A percentile compares a stretch with the other conserved stretches of the same genome.
These are phyloP conservation scores for Dicrurus megarhynchus DNA, from an alignment of 2,113 vertebrate genomes.

Conservation along the genomic window DNA sequence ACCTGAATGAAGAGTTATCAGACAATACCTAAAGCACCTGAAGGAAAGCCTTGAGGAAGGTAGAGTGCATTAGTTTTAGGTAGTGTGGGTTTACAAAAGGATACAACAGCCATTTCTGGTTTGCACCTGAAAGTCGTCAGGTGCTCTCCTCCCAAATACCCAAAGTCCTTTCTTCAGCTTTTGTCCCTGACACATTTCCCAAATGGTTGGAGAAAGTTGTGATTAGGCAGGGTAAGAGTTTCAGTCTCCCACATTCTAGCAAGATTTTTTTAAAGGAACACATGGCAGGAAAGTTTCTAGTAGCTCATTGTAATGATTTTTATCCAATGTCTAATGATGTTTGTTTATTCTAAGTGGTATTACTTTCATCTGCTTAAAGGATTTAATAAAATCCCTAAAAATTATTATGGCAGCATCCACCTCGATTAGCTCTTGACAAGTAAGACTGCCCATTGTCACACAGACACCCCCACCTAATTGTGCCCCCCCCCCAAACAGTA, in stretches of 20 bases:
- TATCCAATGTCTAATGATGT: not conserved
- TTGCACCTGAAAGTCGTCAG: not conserved
- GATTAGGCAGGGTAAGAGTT: constrained; percentile 18
- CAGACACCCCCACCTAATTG: not conserved
- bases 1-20: constrained; percentile 6
- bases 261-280: constrained; percentile 10
- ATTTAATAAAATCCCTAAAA: constrained; percentile 70
- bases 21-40: not conserved
- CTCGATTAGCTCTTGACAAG: constrained; percentile 74
- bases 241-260: not conserved
- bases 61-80: not conserved
- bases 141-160: not conserved
- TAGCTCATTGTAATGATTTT: constrained; percentile 32
- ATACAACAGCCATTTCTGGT: not conserved
- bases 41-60: not conserved
- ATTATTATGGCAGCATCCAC: constrained; percentile 72
- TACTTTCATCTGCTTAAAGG: constrained; percentile 61
- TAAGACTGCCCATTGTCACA: constrained; percentile 29
- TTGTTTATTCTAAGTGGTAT: constrained; percentile 58
- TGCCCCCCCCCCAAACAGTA: not conserved
- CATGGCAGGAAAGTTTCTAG: constrained; percentile 27
- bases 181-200: not conserved
- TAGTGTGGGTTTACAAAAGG: not conserved
- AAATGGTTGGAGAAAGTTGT: constrained; percentile 2
- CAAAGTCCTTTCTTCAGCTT: not conserved